These are phyloP conservation scores for Podarcis cretensis DNA, from an alignment of 2,113 vertebrate species.

Conservation along the genomic window DNA sequence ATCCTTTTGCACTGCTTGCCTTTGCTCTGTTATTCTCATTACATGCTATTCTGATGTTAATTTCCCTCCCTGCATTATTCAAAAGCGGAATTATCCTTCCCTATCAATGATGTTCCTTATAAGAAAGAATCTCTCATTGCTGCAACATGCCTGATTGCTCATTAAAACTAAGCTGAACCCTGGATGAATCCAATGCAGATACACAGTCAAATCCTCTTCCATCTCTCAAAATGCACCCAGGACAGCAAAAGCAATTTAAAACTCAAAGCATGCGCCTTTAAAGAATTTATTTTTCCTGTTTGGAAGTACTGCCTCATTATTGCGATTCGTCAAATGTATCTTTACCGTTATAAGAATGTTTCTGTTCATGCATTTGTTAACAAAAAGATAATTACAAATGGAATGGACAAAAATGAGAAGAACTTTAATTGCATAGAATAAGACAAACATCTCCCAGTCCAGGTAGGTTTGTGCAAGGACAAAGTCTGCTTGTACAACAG, in stretches of 20 bases:
- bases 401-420: constrained; percentile 64
- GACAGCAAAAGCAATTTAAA: constrained; percentile 32
- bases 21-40: constrained; percentile 12
- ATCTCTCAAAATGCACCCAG: constrained; percentile 17
- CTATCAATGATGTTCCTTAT: constrained; percentile 12
- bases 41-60: constrained; percentile 26
- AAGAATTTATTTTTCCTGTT: constrained; percentile 35
- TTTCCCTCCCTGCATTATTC: neutral
- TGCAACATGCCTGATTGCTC: constrained; percentile 17
- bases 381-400: constrained; percentile 61
- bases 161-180: constrained; percentile 44
- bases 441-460: constrained; percentile 61
- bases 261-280: neutral
- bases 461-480: constrained; percentile 45
- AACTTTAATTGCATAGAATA: constrained; percentile 64
- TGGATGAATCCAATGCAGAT: neutral
- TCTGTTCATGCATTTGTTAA: constrained; percentile 52
- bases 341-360: constrained; percentile 55
- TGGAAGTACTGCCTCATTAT: constrained; percentile 55
- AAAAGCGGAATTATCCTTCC: constrained; percentile 1
- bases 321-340: constrained; percentile 60
- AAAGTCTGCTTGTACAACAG: no score
- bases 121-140: neutral
- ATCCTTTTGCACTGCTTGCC: neutral
- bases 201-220: constrained; percentile 27